Evolutionary conservation across 2,888 invertebrate species (phyloP).

Genomic region (Melieria omissa): DNA sequence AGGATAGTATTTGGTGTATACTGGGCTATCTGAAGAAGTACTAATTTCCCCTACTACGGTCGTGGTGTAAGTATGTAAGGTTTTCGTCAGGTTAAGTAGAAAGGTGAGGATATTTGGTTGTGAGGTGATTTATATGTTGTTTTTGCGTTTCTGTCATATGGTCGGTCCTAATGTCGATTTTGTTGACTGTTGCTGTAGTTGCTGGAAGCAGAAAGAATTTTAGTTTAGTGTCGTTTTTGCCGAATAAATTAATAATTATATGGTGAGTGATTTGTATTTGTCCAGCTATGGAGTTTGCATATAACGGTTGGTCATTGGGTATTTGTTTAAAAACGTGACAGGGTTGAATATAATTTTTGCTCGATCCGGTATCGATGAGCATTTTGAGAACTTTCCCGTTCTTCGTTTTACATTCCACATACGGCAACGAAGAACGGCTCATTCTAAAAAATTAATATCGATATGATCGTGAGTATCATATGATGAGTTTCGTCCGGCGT

Average conservation of each 20-base stretch:
- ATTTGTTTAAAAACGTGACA: neutral
- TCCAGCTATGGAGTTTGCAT: neutral
- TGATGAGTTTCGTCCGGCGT: neutral
- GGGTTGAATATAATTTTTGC: neutral
- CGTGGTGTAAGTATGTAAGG: too few relatives aligned
- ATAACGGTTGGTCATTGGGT: neutral
- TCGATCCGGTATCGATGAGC: conserved; percentile 8
- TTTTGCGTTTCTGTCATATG: neutral
- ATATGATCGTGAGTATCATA: neutral
- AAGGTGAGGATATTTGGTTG: neutral
- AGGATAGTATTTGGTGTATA: too few relatives aligned
- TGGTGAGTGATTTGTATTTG: neutral
- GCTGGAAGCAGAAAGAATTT: neutral
- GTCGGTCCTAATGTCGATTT: neutral
- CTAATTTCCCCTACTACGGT: too few relatives aligned
- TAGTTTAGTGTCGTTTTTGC: neutral
- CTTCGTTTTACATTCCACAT: neutral
- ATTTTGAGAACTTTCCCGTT: neutral
- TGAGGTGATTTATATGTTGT: neutral
- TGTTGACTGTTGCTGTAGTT: neutral
- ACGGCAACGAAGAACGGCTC: too few relatives aligned
- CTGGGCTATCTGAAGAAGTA: too few relatives aligned
- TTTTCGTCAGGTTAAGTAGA: neutral
- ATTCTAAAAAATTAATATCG: too few relatives aligned
- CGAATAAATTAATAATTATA: neutral